Evolutionary conservation across 2,888 invertebrate genomes (phyloP).

Genomic region (Caenorhabditis virilis): DNA sequence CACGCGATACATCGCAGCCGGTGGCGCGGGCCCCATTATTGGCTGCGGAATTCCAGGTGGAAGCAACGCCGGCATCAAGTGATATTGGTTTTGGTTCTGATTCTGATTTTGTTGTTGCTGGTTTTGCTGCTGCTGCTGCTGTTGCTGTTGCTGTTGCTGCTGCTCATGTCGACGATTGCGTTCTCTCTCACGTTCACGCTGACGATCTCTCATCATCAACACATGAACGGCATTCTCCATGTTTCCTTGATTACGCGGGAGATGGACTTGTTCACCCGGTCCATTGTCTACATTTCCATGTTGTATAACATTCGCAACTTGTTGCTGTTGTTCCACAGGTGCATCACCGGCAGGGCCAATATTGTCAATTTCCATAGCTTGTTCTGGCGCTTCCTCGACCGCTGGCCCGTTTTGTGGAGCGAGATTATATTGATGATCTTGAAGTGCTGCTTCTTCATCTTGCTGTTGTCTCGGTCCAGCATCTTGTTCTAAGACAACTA

Average conservation of each 20-base stretch:
- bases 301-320: not conserved
- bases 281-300: constrained; percentile 5
- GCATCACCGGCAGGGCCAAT: not conserved
- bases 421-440: not conserved
- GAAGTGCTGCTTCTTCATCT: not conserved
- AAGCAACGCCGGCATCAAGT: no score
- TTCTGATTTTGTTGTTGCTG: not conserved
- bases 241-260: not conserved
- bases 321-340: not conserved
- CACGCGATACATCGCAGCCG: no score
- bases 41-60: no score
- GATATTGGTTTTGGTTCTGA: not conserved
- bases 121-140: no score
- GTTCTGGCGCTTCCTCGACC: not conserved
- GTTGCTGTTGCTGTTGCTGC: no score
- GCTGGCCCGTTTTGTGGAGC: not conserved
- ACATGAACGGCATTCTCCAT: not conserved
- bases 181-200: not conserved
- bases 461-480: no score
- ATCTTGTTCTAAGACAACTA: no score
- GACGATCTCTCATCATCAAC: constrained; percentile 1
- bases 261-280: constrained; percentile 1
- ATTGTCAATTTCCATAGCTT: not conserved
- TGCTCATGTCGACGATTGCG: not conserved
- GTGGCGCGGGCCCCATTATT: no score